Conservation (phyloP, 2,888 invertebrate genomes). For the Steromphala cineraria region DNA sequence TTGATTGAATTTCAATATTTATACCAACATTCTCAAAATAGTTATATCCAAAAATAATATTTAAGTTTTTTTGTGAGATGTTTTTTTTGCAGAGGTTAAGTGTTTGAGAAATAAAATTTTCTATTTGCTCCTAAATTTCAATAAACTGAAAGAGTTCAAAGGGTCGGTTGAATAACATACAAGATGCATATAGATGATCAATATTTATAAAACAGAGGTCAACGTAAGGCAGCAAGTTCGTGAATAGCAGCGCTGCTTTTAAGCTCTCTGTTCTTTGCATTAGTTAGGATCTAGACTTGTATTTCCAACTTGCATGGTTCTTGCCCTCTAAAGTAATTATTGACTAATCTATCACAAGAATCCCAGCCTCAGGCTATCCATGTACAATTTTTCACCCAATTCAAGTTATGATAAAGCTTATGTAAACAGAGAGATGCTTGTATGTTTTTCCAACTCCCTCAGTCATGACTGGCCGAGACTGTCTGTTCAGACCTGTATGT, state of each 20-base stretch:
- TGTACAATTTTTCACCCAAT: conserved; percentile 2
- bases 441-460: neutral
- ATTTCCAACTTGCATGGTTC: too few relatives aligned
- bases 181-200: too few relatives aligned
- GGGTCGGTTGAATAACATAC: too few relatives aligned
- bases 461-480: neutral
- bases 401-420: neutral
- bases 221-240: too few relatives aligned
- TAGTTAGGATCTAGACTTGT: too few relatives aligned
- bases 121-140: too few relatives aligned
- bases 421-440: neutral
- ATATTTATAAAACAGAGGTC: too few relatives aligned
- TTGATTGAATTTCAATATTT: too few relatives aligned
- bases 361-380: neutral
- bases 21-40: too few relatives aligned
- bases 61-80: neutral
- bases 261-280: too few relatives aligned
- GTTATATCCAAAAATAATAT: neutral
- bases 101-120: neutral
- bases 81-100: neutral
- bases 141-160: too few relatives aligned
- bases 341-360: neutral
- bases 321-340: neutral
- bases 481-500: neutral
- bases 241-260: too few relatives aligned